A percentile compares a stretch with the other conserved stretches of the same genome.
These are phyloP conservation scores for Coluber constrictor DNA, from an alignment of 2,797 vertebrate species.

Conservation along the genomic window DNA sequence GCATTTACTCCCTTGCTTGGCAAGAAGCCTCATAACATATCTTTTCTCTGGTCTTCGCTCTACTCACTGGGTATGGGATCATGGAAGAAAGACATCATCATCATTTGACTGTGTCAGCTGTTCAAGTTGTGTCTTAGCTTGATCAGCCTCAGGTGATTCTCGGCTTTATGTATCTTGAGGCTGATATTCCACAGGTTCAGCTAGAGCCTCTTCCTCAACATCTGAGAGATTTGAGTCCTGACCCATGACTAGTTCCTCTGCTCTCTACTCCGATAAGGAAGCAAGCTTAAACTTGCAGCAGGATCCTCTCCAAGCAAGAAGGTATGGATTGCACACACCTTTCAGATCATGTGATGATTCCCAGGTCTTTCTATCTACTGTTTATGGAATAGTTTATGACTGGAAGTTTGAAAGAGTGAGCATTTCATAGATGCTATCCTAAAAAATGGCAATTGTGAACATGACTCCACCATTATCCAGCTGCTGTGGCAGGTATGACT, in stretches of 20 bases:
- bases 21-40: too few relatives aligned
- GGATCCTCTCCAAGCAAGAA: not conserved
- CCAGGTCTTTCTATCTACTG: not conserved
- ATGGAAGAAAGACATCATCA: too few relatives aligned
- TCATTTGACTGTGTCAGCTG: too few relatives aligned
- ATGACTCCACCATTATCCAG: not conserved
- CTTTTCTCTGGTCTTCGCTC: too few relatives aligned
- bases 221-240: too few relatives aligned
- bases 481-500: not conserved
- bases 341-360: not conserved
- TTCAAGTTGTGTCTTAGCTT: too few relatives aligned
- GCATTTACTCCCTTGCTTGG: too few relatives aligned
- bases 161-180: too few relatives aligned
- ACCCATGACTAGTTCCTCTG: not conserved
- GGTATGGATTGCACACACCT: not conserved
- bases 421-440: not conserved
- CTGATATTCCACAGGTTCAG: too few relatives aligned
- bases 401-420: not conserved
- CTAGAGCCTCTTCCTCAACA: too few relatives aligned
- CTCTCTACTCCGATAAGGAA: not conserved
- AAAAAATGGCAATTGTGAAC: not conserved
- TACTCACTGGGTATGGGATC: too few relatives aligned
- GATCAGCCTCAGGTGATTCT: too few relatives aligned
- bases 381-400: not conserved
- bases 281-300: not conserved